These are phyloP conservation scores for Tragelaphus eurycerus DNA, from an alignment of 2,797 vertebrate genomes.

Conservation along the genomic window DNA sequence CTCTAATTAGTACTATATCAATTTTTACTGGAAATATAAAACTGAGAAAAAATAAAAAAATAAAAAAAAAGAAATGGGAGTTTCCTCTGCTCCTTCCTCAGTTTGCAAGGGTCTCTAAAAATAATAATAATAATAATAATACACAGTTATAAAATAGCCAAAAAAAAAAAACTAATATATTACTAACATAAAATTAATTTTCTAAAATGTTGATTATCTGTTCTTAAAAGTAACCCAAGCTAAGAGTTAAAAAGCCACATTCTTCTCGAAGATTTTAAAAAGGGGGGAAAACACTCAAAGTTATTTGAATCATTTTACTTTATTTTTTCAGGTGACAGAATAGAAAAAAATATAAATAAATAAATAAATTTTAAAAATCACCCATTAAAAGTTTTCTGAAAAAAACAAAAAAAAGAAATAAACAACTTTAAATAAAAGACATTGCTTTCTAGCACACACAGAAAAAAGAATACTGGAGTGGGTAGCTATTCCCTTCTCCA, in stretches of 20 bases:
- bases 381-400: neutral
- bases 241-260: conserved; percentile 8
- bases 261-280: neutral
- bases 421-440: neutral
- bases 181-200: neutral
- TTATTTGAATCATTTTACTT: neutral
- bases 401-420: neutral
- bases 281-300: neutral
- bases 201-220: conserved; percentile 19
- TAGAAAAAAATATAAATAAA: neutral
- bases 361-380: neutral
- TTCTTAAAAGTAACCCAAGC: conserved; percentile 33
- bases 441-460: neutral
- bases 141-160: conserved; percentile 16
- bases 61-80: too few relatives aligned
- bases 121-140: neutral
- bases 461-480: neutral
- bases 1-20: neutral
- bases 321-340: neutral
- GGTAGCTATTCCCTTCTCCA: neutral
- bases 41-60: neutral
- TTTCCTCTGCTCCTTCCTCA: too few relatives aligned
- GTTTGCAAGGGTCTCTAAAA: too few relatives aligned
- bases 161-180: neutral
- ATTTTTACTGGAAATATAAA: neutral